Evolutionary conservation across 2,888 invertebrate genomes (phyloP).

Genomic region (Bellardia bayeri): DNA sequence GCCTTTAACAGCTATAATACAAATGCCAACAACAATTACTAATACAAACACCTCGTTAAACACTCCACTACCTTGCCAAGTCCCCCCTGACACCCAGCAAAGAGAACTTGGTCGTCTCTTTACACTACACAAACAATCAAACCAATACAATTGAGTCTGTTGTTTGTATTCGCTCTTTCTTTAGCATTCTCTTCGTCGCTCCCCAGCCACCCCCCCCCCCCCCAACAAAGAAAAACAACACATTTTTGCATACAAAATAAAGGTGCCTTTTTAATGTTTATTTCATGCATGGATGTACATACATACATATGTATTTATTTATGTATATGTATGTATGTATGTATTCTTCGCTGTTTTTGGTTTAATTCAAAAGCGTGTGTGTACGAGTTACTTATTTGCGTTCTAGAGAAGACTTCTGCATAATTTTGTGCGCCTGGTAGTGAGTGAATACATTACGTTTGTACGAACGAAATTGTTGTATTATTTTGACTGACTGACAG

Average conservation of each 20-base stretch:
- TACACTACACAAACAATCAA: not conserved
- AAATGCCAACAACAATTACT: conserved; percentile 36
- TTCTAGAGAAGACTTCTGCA: conserved; percentile 18
- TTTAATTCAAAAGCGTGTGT: not conserved
- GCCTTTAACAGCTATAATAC: conserved; percentile 45
- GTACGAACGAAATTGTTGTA: conserved; percentile 50
- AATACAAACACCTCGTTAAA: conserved; percentile 31
- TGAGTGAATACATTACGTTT: conserved; percentile 61
- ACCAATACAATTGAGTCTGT: not conserved
- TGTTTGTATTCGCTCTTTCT: conserved; percentile 8
- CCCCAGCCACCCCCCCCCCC: not conserved
- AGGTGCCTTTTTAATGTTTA: conserved; percentile 4
- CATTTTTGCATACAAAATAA: not conserved
- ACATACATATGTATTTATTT: no score
- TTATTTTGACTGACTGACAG: conserved; percentile 21
- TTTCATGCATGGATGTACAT: not conserved
- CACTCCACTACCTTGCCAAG: not conserved
- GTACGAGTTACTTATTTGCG: not conserved
- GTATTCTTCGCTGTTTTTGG: not conserved
- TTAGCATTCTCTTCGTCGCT: not conserved
- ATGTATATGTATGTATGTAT: not conserved
- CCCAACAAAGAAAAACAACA: not conserved
- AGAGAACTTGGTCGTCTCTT: not conserved
- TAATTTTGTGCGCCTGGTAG: conserved; percentile 55
- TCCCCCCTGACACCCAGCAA: not conserved